Evolutionary conservation across 2,113 vertebrate genomes (phyloP).

Genomic region (Thryonomys swinderianus): DNA sequence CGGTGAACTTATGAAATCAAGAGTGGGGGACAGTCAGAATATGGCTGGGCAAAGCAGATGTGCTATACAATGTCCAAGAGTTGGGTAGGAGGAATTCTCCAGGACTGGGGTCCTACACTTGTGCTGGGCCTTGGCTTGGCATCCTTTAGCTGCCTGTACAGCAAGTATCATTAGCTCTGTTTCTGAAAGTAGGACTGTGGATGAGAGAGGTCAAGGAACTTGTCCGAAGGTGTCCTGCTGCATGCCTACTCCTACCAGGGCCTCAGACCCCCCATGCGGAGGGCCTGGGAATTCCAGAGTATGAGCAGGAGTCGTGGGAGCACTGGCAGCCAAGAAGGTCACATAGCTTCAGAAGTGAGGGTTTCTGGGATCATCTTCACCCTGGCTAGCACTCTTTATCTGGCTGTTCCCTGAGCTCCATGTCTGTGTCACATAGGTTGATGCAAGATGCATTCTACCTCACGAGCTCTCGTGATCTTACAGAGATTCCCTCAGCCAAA

Average conservation of each 20-base stretch:
- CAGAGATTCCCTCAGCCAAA: too few species aligned
- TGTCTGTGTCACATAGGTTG: neutral
- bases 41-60: fast-evolving
- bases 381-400: neutral
- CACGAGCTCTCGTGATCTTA: neutral
- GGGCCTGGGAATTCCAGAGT: neutral
- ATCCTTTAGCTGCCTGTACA: neutral
- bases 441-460: fast-evolving
- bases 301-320: fast-evolving
- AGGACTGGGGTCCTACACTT: too few species aligned
- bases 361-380: fast-evolving
- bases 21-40: fast-evolving
- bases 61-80: neutral
- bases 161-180: neutral
- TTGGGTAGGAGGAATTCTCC: neutral
- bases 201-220: neutral
- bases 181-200: neutral
- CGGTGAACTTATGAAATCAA: fast-evolving
- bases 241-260: neutral
- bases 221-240: neutral
- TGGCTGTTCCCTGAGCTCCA: neutral
- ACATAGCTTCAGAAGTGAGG: fast-evolving
- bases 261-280: neutral
- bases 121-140: neutral
- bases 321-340: too few species aligned